phyloP scores from a whole-genome alignment of 92 coral and sea anemone genomes.

The Epizoanthus rinbou region DNA sequence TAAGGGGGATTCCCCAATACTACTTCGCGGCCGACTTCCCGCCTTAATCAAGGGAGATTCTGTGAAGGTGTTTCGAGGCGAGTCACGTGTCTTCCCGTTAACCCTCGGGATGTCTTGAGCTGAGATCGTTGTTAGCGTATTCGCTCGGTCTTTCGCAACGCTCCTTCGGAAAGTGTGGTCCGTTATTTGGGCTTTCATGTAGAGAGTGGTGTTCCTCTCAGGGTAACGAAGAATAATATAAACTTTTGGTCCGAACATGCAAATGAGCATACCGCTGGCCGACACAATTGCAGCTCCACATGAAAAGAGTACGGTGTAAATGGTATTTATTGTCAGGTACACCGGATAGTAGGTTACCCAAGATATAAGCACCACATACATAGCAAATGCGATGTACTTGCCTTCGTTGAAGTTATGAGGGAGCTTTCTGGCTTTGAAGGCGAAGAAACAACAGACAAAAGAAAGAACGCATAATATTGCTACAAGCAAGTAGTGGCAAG shows the following conservation, averaged over 20 bases:
- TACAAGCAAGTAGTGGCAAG: constrained; percentile 59
- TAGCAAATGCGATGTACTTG: constrained; percentile 80
- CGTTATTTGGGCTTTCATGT: constrained; percentile 81
- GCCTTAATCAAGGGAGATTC: neutral
- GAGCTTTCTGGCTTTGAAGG: constrained; percentile 77
- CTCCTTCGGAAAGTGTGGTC: constrained; percentile 73
- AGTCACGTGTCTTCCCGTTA: neutral
- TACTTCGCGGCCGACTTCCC: neutral
- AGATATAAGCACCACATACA: constrained; percentile 69
- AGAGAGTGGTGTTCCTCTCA: constrained; percentile 66
- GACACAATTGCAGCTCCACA: constrained; percentile 68
- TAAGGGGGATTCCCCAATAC: neutral
- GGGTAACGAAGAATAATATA: constrained; percentile 77
- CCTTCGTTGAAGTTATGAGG: constrained; percentile 92
- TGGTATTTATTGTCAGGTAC: constrained; percentile 61
- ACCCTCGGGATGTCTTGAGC: constrained; percentile 16
- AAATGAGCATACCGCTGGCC: constrained; percentile 77
- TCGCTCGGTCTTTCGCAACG: constrained; percentile 28
- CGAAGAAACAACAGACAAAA: constrained; percentile 69
- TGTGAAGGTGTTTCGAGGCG: constrained; percentile 9
- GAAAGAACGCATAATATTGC: constrained; percentile 58
- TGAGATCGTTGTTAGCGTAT: constrained; percentile 9
- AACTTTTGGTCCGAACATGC: constrained; percentile 83
- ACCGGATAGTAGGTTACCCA: constrained; percentile 84
- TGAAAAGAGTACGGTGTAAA: constrained; percentile 63